Base-by-base conservation (phyloP, 2,113 vertebrate species). In the Poicephalus gulielmi region DNA sequence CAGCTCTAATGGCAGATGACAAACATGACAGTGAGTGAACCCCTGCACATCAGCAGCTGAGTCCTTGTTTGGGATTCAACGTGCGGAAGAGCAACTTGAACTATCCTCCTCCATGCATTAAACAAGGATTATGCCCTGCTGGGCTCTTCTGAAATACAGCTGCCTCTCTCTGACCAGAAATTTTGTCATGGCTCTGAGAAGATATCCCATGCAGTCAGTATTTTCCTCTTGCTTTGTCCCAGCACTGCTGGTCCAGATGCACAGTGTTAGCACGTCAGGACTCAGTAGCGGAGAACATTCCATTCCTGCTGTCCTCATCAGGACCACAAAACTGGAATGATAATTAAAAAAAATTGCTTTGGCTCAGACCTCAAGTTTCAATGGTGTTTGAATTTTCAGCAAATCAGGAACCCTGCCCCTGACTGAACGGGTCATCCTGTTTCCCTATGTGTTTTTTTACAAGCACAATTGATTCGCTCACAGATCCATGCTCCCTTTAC, bases 191-290 rank as follows among this genome's bases (percentile, higher is more conserved):
- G 41, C 13, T 93, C 53, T 77, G 50, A 73, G 67, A 78, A 90
- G 69, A 60, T 13, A 92, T 30, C 57, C 63, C 50, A n/a, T 90
- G 46, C 50, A 81, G 64, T 70, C 31, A 77, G 23, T 70, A 25
- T 81, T 93, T 94, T 78, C 43, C n/a, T 90, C 37, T 53, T 86
- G 23, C 43, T 94, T 71, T 95, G 68, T 92, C 73, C 60, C 5
- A 2, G 17, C 4, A 4, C 77, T 88, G 68, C 83, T 88, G 73
- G 31, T 86, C 50, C 4, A 10, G 80, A 53, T 67, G 43, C 90
- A 46, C 0, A 0, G 30, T 20, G 23, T 81, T 88, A 84, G 53
- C 55, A 74, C 0, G 0, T 81, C 60, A 84, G n/a, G 86, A 47
- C 47, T 63, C 0, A 0, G 91, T 88, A 83, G 77, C 3, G 0